Evolutionary conservation across 2,888 invertebrate genomes (phyloP).

Genomic region (Notodonta ziczac): DNA sequence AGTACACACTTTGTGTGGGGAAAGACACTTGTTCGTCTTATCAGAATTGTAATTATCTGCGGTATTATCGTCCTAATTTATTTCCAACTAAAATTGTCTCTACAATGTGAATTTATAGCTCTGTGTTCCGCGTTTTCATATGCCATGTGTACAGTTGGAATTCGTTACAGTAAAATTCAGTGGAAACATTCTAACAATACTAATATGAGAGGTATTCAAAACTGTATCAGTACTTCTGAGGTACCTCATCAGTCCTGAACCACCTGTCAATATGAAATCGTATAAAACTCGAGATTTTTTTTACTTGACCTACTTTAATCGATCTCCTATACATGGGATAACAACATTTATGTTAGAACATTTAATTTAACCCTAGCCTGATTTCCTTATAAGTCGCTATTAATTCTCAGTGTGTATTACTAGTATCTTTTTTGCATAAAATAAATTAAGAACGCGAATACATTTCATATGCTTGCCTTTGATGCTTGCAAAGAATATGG

Average conservation of each 20-base stretch:
- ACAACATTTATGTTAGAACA: neutral
- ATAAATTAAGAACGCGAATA: too few relatives aligned
- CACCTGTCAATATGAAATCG: neutral
- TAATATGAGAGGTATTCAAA: too few relatives aligned
- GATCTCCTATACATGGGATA: neutral
- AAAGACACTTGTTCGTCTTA: slow-evolving; percentile 34
- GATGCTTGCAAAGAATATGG: too few relatives aligned
- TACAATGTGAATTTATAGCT: neutral
- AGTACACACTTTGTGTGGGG: slow-evolving; percentile 39
- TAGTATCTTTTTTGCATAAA: too few relatives aligned
- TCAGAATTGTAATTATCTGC: slow-evolving; percentile 19
- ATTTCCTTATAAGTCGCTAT: too few relatives aligned
- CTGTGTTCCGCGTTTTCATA: neutral
- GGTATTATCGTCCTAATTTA: slow-evolving; percentile 22
- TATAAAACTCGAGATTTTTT: neutral
- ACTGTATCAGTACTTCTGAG: too few relatives aligned
- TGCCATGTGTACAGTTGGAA: neutral
- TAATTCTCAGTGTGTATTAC: too few relatives aligned
- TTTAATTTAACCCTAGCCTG: neutral
- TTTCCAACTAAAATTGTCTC: slow-evolving; percentile 16
- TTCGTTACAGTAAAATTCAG: neutral
- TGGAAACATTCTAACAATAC: too few relatives aligned
- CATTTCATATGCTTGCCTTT: too few relatives aligned
- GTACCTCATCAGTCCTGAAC: neutral
- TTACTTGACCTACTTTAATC: neutral